These are phyloP conservation scores for Malacosoma neustria DNA, from an alignment of 2,888 invertebrate species.

Conservation along the genomic window DNA sequence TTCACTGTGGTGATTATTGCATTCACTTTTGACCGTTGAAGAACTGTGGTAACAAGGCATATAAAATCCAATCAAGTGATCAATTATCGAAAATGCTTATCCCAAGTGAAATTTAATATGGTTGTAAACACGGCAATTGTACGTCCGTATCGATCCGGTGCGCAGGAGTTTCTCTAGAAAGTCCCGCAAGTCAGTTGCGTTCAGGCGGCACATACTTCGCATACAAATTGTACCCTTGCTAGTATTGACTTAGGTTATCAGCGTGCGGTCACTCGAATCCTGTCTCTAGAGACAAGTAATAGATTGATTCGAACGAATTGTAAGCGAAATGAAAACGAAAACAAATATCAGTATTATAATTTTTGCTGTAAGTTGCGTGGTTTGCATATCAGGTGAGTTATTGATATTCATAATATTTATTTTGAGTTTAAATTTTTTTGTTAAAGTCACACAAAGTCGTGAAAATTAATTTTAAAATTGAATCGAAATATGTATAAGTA, in stretches of 20 bases:
- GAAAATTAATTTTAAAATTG: too few species aligned
- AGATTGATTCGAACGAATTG: conserved; percentile 26
- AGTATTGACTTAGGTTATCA: conserved; percentile 47
- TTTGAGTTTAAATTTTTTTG: background rate
- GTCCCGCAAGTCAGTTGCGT: conserved; percentile 61
- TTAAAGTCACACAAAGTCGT: too few species aligned
- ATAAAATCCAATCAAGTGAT: background rate
- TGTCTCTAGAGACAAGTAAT: conserved; percentile 53
- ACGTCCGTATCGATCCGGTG: conserved; percentile 32
- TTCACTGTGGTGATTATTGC: too few species aligned
- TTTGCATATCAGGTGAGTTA: conserved; percentile 34
- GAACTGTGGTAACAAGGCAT: conserved; percentile 17
- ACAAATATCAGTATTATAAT: conserved; percentile 26
- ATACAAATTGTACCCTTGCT: conserved; percentile 60
- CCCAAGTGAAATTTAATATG: too few species aligned
- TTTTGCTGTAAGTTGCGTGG: conserved; percentile 27
- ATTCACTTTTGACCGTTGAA: conserved; percentile 8
- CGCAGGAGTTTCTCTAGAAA: conserved; percentile 72
- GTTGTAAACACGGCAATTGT: too few species aligned
- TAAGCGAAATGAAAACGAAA: conserved; percentile 44
- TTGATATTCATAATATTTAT: too few species aligned
- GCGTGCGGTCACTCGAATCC: conserved; percentile 52
- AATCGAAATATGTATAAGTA: too few species aligned
- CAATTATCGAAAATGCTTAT: background rate
- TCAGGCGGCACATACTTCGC: conserved; percentile 54